Base-by-base conservation (phyloP, 1,140 invertebrate species). In the Muscidifurax raptorellus region DNA sequence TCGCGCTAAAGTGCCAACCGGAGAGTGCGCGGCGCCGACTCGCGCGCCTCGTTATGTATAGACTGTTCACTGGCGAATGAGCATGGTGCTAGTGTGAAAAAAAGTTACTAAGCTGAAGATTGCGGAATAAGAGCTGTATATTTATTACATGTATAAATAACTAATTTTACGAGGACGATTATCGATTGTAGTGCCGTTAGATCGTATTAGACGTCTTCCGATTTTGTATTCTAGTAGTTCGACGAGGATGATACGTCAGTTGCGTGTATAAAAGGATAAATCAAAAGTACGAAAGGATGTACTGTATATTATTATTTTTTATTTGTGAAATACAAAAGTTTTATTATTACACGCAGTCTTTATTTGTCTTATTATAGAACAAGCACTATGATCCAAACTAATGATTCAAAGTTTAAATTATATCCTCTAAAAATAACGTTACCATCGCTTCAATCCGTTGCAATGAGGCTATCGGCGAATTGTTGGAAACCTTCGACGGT, bases 401-500 rank as follows among this genome's bases (percentile, higher is more conserved):
- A 40, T 9, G 7, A 6, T 40, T 40, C 36, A 9, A 7, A 52
- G 13, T 13, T 52, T 5, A n/a, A 59, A 59, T 12, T 52, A n/a
- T n/a, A n/a, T n/a, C n/a, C n/a, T n/a, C n/a, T n/a, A n/a, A 52
- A 18, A 22, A 52, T 10, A 40, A 40, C 36, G 9, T 12, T 12
- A 40, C 15, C 47, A 72, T 30, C 1, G 84, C 66, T 12, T 89
- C 59, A 90, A 79, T 90, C 88, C 13, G 59, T 86, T 2, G 87
- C 84, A 18, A 88, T 77, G 0, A 91, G 85, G 32, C 85, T 88
- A 22, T 91, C 88, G 10, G 86, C 87, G 28, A 91, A 90, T 47
- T 87, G 69, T 87, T 89, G 86, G 72, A 90, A 90, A 18, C 86
- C 88, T 66, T 90, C 87, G 3, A 86, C 6, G 0, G 87, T 90